Base-by-base conservation (phyloP, 92 coral and sea anemone genomes). In the Actinostola sp. region DNA sequence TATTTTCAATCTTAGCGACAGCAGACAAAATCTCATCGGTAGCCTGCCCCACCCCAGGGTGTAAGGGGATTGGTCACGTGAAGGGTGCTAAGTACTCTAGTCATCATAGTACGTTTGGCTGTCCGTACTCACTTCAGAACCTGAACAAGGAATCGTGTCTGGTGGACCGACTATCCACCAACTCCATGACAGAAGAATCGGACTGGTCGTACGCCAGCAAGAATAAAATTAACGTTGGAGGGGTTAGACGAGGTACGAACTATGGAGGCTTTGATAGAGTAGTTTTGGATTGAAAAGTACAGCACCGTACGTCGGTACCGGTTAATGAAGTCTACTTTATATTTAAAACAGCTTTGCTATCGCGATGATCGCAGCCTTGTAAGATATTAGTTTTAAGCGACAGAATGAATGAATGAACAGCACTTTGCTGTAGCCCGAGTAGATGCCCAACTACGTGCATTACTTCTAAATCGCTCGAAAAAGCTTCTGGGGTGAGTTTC, bases 171-270 rank as follows among this genome's bases (percentile, higher is more conserved):
- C 90, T 94, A 70, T 92, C 98, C 0, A 79, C 93, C 14, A 94
- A 94, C 85, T 94, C 98, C 74, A 94, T 94, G 98, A 92, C 98
- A 0, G 98, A 94, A 68, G 97, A 94, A 63, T 94, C 98, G 0
- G 98, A 94, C 77, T 94, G 98, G 98, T 94, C 98, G 26, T 94
- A 94, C 61, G 97, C 97, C n/a, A 86, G 97, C 49, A 92, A 89
- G 66, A 91, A 92, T 69, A 94, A 94, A 65, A 19, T 85, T 3
- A 23, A 71, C n/a, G 72, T 79, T 64, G 32, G 41, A 48, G 63
- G 63, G 2, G 63, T 28, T 21, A 20, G 61, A 56, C n/a, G 61
- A 31, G 79, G 48, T 34, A 20, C 34, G 66, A 27, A 53, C 41
- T 24, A 30, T n/a, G 41, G 43, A 49, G 36, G 16, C 9, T 11